Percentiles rank a stretch among this genome's conserved stretches.
These are phyloP conservation scores for Eudasyphora cyanicolor DNA, from an alignment of 2,888 invertebrate genomes.

Conservation along the genomic window DNA sequence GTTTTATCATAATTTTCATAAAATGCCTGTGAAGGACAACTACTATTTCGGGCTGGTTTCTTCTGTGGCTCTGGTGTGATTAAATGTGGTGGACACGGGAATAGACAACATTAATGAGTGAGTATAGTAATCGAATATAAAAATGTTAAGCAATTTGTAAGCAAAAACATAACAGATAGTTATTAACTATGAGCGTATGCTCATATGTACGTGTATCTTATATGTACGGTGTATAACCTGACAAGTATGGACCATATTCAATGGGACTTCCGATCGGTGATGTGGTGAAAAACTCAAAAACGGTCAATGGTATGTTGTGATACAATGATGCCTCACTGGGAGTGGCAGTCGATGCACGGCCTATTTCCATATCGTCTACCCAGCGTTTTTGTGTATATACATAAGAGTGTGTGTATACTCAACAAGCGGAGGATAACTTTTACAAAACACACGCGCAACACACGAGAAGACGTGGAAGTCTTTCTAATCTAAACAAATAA, in stretches of 20 bases:
- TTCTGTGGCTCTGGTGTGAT: slow-evolving; percentile 45
- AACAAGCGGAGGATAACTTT: too few species aligned
- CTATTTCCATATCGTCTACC: slow-evolving; percentile 56
- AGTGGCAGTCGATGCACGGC: slow-evolving; percentile 42
- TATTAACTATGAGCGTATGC: not conserved
- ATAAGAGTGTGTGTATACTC: not conserved
- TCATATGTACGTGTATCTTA: not conserved
- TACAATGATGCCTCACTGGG: slow-evolving; percentile 70
- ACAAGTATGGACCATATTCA: slow-evolving; percentile 55
- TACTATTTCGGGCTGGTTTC: not conserved
- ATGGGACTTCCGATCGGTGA: slow-evolving; percentile 61
- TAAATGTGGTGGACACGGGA: slow-evolving; percentile 20
- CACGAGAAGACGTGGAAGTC: slow-evolving; percentile 40
- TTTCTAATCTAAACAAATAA: slow-evolving; percentile 54
- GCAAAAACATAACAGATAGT: not conserved
- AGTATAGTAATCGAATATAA: not conserved
- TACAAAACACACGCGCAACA: not conserved
- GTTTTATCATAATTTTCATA: slow-evolving; percentile 31
- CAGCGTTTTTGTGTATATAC: not conserved
- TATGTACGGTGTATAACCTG: slow-evolving; percentile 55
- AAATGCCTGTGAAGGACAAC: not conserved
- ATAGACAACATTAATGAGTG: slow-evolving; percentile 25
- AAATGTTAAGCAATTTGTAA: not conserved
- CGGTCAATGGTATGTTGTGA: slow-evolving; percentile 78
- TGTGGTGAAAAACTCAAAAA: slow-evolving; percentile 76